Percentiles rank a stretch among this genome's conserved stretches.
These are phyloP conservation scores for Erythrocebus patas DNA, from an alignment of 2,113 vertebrate species.

Conservation along the genomic window DNA sequence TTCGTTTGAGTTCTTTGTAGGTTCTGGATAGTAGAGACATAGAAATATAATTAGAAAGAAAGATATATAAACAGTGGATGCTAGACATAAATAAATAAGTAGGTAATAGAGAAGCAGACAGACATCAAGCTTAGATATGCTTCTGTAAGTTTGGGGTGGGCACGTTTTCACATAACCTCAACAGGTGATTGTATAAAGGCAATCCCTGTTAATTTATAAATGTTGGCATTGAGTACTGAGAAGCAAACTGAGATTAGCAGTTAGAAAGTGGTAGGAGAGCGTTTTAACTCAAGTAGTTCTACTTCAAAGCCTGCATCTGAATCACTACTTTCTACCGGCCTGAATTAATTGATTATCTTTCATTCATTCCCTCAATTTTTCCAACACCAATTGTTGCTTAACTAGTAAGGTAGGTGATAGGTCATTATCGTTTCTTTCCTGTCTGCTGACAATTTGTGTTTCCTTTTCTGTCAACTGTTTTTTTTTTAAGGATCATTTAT, in stretches of 20 bases:
- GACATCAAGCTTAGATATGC: background rate
- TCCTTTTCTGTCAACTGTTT: background rate
- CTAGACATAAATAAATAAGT: background rate
- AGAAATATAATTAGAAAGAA: background rate
- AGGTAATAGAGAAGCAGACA: background rate
- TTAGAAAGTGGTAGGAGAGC: background rate
- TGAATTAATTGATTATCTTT: background rate
- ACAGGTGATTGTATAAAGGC: background rate
- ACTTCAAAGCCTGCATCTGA: background rate
- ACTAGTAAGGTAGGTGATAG: background rate
- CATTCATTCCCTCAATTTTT: background rate
- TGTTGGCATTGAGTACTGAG: background rate
- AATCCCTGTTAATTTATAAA: background rate
- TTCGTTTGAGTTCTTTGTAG: too few species aligned
- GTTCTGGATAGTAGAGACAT: background rate
- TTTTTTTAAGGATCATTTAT: background rate
- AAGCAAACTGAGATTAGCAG: background rate
- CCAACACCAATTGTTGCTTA: background rate
- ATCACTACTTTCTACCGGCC: background rate
- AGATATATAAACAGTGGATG: background rate
- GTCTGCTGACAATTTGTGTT: background rate
- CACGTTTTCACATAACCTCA: background rate
- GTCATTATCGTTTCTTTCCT: background rate
- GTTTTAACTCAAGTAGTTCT: background rate
- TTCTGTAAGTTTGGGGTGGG: background rate